These are phyloP conservation scores for Stomorhina lunata DNA, from an alignment of 2,888 invertebrate genomes.

Conservation along the genomic window DNA sequence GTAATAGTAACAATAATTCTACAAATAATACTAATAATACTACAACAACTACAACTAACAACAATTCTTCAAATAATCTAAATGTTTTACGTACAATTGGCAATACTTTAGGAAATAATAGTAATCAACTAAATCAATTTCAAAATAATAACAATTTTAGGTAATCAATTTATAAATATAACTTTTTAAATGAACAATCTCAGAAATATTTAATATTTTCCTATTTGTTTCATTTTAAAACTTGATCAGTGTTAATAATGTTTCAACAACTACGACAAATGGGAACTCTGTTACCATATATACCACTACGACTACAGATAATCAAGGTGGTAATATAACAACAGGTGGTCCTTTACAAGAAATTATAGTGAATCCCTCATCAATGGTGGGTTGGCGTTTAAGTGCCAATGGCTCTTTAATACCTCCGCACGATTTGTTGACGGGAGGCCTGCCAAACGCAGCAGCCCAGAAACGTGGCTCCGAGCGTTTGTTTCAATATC, in stretches of 20 bases:
- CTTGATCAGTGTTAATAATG: constrained; percentile 58
- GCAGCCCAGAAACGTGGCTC: constrained; percentile 82
- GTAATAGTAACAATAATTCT: constrained; percentile 76
- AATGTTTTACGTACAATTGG: constrained; percentile 80
- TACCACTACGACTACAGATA: constrained; percentile 76
- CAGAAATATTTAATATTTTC: background rate
- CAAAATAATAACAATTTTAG: constrained; percentile 77
- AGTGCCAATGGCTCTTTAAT: constrained; percentile 79
- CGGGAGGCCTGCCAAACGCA: constrained; percentile 77
- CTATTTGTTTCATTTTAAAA: background rate
- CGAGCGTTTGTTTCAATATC: constrained; percentile 86
- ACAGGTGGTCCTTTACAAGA: constrained; percentile 78
- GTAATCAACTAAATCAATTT: constrained; percentile 79
- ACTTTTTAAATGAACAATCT: background rate
- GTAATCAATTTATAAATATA: constrained; percentile 71
- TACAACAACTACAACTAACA: constrained; percentile 68
- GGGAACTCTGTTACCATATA: constrained; percentile 77
- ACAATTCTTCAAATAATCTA: constrained; percentile 74
- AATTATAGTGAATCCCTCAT: constrained; percentile 79
- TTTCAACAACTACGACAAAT: constrained; percentile 61
- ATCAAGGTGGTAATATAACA: constrained; percentile 74
- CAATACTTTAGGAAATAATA: constrained; percentile 79
- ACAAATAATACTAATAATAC: constrained; percentile 71
- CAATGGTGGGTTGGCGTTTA: constrained; percentile 80
- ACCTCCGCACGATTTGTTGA: constrained; percentile 79